A percentile compares a stretch with the other conserved stretches of the same genome.
phyloP scores from a whole-genome alignment of 2,888 invertebrate species.

The Chrysotoxum bicinctum region DNA sequence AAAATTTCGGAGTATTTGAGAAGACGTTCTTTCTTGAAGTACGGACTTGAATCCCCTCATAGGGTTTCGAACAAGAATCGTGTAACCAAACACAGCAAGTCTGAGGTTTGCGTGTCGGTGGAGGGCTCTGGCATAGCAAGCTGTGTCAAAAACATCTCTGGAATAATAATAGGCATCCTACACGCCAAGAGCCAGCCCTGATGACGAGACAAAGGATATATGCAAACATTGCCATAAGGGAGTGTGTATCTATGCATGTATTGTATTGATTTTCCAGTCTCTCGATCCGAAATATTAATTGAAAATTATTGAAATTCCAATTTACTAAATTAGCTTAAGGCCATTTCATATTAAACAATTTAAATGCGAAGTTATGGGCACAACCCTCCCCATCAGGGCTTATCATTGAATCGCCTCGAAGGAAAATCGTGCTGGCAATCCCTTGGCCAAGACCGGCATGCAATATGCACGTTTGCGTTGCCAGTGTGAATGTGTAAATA shows the following conservation, averaged over 20 bases:
- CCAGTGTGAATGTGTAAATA: neutral
- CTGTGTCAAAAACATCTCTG: too few species aligned
- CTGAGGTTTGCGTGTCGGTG: too few species aligned
- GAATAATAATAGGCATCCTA: neutral
- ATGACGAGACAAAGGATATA: neutral
- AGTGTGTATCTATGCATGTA: neutral
- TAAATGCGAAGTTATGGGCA: conserved; percentile 41
- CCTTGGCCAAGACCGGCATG: neutral
- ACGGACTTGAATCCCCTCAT: too few species aligned
- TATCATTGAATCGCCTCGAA: neutral
- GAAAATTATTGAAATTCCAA: conserved; percentile 74
- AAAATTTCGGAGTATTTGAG: too few species aligned
- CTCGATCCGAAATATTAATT: conserved; percentile 71
- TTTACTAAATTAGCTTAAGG: conserved; percentile 70
- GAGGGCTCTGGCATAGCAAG: too few species aligned
- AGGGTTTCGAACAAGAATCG: too few species aligned
- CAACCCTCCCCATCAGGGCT: conserved; percentile 18
- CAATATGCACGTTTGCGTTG: neutral
- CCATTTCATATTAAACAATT: conserved; percentile 63
- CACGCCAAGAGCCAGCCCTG: neutral
- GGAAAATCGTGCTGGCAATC: neutral
- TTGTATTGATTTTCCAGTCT: conserved; percentile 31
- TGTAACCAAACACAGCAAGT: too few species aligned
- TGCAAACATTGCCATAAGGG: neutral
- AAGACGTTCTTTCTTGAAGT: too few species aligned